A percentile compares a stretch with the other conserved stretches of the same genome.
Conservation (phyloP, 1,140 invertebrate genomes). For the Varroa destructor region DNA sequence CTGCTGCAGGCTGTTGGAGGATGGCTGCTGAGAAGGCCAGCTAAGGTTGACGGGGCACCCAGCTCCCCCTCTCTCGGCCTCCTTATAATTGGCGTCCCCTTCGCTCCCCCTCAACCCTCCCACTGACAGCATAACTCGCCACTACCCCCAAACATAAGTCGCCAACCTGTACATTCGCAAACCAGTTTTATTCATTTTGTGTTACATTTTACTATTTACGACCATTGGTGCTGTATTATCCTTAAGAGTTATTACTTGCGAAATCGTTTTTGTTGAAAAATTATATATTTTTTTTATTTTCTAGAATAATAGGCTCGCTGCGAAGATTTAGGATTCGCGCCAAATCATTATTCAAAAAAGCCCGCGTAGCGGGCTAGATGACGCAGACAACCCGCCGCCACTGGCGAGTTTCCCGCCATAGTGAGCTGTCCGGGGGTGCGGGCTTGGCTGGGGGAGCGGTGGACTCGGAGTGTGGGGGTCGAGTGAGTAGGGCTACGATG, state of each 20-base stretch:
- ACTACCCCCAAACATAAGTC: neutral
- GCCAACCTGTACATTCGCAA: no score
- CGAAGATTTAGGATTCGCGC: no score
- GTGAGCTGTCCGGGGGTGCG: conserved; percentile 17
- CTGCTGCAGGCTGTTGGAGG: neutral
- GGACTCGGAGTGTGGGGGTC: conserved; percentile 21
- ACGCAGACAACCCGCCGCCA: no score
- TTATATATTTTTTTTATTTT: no score
- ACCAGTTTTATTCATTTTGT: no score
- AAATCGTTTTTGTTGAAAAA: no score
- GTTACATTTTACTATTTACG: no score
- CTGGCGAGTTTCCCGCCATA: conserved; percentile 7
- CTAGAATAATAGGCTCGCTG: no score
- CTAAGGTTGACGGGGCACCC: conserved; percentile 11
- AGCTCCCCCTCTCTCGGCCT: conserved; percentile 24
- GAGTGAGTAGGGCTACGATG: conserved; percentile 27
- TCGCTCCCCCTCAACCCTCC: conserved; percentile 26
- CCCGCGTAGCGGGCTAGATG: no score
- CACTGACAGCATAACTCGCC: conserved; percentile 12
- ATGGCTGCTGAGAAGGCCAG: conserved; percentile 13
- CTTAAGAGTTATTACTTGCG: no score
- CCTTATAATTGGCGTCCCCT: conserved; percentile 27
- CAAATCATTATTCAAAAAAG: no score
- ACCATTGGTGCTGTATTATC: no score
- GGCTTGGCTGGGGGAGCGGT: conserved; percentile 27